Conservation (phyloP, 2,113 vertebrate species). For the Pogona vitticeps region DNA sequence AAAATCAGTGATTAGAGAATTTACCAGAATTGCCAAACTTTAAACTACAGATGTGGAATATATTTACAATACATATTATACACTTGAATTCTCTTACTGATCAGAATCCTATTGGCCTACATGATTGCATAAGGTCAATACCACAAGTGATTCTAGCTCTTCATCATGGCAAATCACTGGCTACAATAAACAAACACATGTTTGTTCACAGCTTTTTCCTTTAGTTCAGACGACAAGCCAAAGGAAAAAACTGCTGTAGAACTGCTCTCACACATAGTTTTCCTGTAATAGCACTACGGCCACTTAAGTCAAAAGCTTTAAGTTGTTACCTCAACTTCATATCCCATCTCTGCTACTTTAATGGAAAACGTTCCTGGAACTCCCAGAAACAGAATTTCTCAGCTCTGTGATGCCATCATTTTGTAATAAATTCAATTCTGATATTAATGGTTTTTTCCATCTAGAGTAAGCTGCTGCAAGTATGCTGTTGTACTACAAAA, state of each 20-base stretch:
- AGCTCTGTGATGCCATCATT: not conserved
- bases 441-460: not conserved
- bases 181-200: too few relatives aligned
- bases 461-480: not conserved
- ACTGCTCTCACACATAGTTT: too few relatives aligned
- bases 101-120: too few relatives aligned
- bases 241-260: too few relatives aligned
- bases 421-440: not conserved
- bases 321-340: not conserved
- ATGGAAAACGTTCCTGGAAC: not conserved
- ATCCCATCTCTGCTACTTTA: not conserved
- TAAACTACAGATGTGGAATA: not conserved
- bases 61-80: not conserved
- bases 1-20: constrained; percentile 11
- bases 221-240: too few relatives aligned
- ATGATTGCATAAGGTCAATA: too few relatives aligned
- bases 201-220: too few relatives aligned
- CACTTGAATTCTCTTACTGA: not conserved
- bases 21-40: constrained; percentile 21
- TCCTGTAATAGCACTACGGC: too few relatives aligned
- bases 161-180: too few relatives aligned
- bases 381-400: not conserved
- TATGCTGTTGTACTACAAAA: not conserved
- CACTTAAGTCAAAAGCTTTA: not conserved
- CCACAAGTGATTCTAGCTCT: too few relatives aligned